Conservation (phyloP, 2,797 vertebrate species). For the Adrianichthys oophorus region DNA sequence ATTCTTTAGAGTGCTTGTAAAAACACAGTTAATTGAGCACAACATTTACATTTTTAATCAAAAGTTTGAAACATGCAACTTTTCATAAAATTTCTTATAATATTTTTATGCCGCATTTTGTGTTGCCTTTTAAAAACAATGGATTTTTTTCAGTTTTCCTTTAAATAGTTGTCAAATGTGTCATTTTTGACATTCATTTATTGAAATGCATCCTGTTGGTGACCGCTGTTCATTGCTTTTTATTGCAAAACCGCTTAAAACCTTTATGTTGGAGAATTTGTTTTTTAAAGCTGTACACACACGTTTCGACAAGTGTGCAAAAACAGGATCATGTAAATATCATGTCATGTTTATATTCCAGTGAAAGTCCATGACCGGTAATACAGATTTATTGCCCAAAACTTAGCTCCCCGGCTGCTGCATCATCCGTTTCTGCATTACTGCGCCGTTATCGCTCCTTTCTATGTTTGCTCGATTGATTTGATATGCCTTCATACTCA, state of each 20-base stretch:
- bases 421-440: slow-evolving; percentile 6
- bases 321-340: neutral
- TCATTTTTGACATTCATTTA: neutral
- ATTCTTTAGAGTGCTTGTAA: too few relatives aligned
- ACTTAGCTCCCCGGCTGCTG: slow-evolving; percentile 12
- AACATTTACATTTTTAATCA: too few relatives aligned
- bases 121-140: too few relatives aligned
- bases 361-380: neutral
- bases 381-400: slow-evolving; percentile 16
- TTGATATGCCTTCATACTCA: slow-evolving; percentile 68
- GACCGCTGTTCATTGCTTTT: neutral
- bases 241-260: neutral
- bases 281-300: neutral
- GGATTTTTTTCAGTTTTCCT: too few relatives aligned
- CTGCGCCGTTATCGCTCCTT: slow-evolving; percentile 10
- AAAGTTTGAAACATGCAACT: too few relatives aligned
- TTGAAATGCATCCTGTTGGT: too few relatives aligned
- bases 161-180: neutral
- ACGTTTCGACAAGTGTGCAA: neutral
- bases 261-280: neutral
- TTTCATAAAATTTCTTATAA: too few relatives aligned
- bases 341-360: slow-evolving; percentile 4
- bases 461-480: slow-evolving; percentile 22
- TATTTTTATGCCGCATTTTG: too few relatives aligned
- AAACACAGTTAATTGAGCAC: too few relatives aligned